A percentile compares a stretch with the other conserved stretches of the same genome.
These are phyloP conservation scores for Chelon labrosus DNA, from an alignment of 2,797 vertebrate genomes.

Conservation along the genomic window DNA sequence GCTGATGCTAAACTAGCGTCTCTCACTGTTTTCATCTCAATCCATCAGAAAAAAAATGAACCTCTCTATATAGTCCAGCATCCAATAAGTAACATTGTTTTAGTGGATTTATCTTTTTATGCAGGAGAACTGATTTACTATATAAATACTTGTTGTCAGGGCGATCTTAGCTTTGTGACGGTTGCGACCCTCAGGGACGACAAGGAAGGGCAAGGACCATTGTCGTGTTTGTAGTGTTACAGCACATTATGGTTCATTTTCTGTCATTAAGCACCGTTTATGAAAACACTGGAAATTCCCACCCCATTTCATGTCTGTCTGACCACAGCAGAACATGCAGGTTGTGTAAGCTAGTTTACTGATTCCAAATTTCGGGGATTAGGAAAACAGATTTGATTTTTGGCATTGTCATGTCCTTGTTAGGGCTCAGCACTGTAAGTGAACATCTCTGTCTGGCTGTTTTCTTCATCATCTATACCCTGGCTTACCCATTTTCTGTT, in stretches of 20 bases:
- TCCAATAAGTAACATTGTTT: background rate
- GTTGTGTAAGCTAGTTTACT: constrained; percentile 34
- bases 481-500: constrained; percentile 36
- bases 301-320: constrained; percentile 29
- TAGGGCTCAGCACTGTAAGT: constrained; percentile 42
- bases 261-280: constrained; percentile 68
- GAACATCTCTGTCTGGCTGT: constrained; percentile 65
- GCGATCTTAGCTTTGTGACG: constrained; percentile 10
- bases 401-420: constrained; percentile 63
- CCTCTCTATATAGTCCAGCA: background rate
- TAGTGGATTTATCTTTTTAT: background rate
- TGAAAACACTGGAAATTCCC: constrained; percentile 65
- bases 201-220: constrained; percentile 51
- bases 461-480: constrained; percentile 65
- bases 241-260: constrained; percentile 77
- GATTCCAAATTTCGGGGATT: constrained; percentile 62
- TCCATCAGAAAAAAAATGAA: background rate
- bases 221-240: constrained; percentile 67
- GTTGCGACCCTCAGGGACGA: constrained; percentile 18
- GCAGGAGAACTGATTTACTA: background rate
- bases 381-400: constrained; percentile 71
- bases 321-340: constrained; percentile 40
- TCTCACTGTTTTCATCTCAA: background rate
- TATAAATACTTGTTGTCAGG: constrained; percentile 8
- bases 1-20: background rate